A percentile compares a stretch with the other conserved stretches of the same genome.
Conservation (phyloP, 37 sponge, comb jelly and placozoan species). For the Crambe crambe region DNA sequence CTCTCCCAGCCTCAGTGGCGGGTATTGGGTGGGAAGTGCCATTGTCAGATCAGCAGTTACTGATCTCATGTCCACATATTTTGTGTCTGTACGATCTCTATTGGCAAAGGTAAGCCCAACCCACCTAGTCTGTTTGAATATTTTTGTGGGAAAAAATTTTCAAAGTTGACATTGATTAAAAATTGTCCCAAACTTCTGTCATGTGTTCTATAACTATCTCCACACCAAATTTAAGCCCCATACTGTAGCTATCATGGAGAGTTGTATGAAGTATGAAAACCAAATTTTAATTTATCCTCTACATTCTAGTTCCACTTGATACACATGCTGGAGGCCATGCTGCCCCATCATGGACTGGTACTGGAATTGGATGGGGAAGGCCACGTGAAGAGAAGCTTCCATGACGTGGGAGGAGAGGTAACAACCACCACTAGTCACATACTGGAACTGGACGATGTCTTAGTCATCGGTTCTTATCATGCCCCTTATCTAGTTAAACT, state of each 20-base stretch:
- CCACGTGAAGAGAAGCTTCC: constrained; percentile 22
- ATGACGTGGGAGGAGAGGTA: constrained; percentile 28
- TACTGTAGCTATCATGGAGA: neutral
- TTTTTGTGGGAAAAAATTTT: no score
- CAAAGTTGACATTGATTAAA: no score
- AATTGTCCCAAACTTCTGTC: no score
- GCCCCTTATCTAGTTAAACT: constrained; percentile 11
- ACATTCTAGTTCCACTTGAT: constrained; percentile 18
- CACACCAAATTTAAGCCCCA: no score
- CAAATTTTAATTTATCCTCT: neutral
- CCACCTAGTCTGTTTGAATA: neutral
- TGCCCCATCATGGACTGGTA: constrained; percentile 45
- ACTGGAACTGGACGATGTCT: constrained; percentile 37
- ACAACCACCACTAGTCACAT: constrained; percentile 34
- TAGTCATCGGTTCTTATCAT: constrained; percentile 36
- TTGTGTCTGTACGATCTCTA: neutral
- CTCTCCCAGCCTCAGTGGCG: constrained; percentile 48
- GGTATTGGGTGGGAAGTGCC: constrained; percentile 76
- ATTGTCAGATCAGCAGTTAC: neutral
- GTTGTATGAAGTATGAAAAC: neutral
- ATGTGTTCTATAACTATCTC: no score
- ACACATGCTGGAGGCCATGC: neutral
- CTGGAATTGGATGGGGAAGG: constrained; percentile 30
- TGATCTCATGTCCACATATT: neutral
- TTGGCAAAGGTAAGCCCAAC: constrained; percentile 7